A percentile compares a stretch with the other conserved stretches of the same genome.
phyloP scores from a whole-genome alignment of 2,888 invertebrate species.

The Hirtodrosophila trivittata region DNA sequence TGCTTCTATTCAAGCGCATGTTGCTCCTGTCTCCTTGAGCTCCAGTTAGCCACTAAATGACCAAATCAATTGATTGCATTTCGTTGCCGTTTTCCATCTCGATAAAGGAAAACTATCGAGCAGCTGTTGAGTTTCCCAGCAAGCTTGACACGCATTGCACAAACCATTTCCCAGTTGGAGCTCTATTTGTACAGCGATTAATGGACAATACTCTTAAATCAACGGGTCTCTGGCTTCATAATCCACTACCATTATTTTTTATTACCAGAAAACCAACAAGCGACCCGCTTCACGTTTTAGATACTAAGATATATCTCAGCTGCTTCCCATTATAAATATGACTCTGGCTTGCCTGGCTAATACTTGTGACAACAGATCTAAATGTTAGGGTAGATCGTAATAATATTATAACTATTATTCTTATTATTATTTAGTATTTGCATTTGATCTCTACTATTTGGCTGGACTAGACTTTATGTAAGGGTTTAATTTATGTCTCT shows the following conservation, averaged over 20 bases:
- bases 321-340: slow-evolving; percentile 5
- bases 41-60: slow-evolving; percentile 31
- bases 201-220: slow-evolving; percentile 1
- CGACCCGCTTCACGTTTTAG: neutral
- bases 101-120: neutral
- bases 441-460: no score
- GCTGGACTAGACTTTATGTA: no score
- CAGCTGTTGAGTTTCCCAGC: slow-evolving; percentile 55
- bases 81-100: slow-evolving; percentile 21
- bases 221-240: slow-evolving; percentile 6
- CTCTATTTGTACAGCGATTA: slow-evolving; percentile 41
- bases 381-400: no score
- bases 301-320: neutral
- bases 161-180: slow-evolving; percentile 10
- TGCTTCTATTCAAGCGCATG: slow-evolving; percentile 70
- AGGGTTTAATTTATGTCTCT: no score
- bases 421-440: no score
- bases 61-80: slow-evolving; percentile 10
- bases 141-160: slow-evolving; percentile 37
- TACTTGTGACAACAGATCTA: neutral
- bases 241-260: slow-evolving; percentile 30
- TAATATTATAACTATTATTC: no score
- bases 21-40: slow-evolving; percentile 1
- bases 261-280: slow-evolving; percentile 6
- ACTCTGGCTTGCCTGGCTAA: neutral